phyloP scores from a whole-genome alignment of 1,140 invertebrate genomes.

The Drusus annulatus region DNA sequence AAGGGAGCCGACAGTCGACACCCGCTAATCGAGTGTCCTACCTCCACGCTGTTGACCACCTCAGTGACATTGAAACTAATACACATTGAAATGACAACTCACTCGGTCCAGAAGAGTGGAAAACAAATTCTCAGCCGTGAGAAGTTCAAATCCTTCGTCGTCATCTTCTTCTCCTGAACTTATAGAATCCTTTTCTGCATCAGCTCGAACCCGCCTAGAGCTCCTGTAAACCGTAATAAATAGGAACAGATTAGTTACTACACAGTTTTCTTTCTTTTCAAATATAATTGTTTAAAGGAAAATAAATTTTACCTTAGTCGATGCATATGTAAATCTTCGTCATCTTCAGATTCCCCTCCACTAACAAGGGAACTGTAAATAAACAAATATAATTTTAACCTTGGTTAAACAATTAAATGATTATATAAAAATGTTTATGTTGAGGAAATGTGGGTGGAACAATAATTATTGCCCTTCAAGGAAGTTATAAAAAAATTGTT shows the following conservation, averaged over 20 bases:
- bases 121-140: constrained; percentile 92
- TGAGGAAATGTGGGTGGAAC: no score
- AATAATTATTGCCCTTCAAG: no score
- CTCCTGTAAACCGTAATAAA: constrained; percentile 69
- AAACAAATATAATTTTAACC: not conserved
- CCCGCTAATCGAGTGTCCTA: no score
- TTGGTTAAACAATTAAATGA: no score
- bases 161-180: constrained; percentile 91
- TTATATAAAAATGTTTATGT: no score
- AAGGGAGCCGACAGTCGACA: no score
- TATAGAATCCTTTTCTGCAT: constrained; percentile 81
- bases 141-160: constrained; percentile 90
- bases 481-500: no score
- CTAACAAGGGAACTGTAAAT: constrained; percentile 75
- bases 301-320: constrained; percentile 73
- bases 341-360: constrained; percentile 82
- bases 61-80: no score
- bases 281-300: not conserved
- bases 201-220: constrained; percentile 78
- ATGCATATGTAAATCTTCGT: constrained; percentile 81
- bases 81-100: constrained; percentile 55
- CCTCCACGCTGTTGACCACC: no score
- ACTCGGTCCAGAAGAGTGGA: constrained; percentile 89
- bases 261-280: not conserved
- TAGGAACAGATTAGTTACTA: no score